phyloP scores from a whole-genome alignment of 2,113 vertebrate genomes.

The Crotalus horridus region DNA sequence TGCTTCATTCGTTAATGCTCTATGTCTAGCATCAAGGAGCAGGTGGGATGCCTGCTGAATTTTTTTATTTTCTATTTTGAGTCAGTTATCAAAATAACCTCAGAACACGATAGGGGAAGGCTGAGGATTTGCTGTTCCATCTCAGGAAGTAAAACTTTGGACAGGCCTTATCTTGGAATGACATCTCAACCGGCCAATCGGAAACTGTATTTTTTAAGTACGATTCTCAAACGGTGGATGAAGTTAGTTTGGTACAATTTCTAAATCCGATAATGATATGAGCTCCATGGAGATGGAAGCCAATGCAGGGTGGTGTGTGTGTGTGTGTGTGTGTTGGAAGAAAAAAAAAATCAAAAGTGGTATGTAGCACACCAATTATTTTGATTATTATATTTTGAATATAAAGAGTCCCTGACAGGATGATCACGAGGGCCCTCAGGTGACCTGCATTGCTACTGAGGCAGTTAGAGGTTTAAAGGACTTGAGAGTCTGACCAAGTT shows the following conservation, averaged over 20 bases:
- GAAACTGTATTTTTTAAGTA: not conserved
- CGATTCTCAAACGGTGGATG: not conserved
- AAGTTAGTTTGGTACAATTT: not conserved
- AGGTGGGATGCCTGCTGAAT: not conserved
- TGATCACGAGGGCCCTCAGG: not conserved
- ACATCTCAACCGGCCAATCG: not conserved
- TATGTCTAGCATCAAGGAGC: not conserved
- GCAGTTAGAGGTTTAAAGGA: not conserved
- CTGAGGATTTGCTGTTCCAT: not conserved
- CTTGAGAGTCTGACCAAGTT: constrained; percentile 23
- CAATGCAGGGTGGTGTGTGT: not conserved
- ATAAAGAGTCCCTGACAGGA: not conserved
- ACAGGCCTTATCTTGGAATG: not conserved
- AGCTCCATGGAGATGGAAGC: not conserved
- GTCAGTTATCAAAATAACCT: not conserved
- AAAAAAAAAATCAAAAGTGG: not conserved
- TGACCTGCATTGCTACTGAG: not conserved
- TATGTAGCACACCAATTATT: not conserved
- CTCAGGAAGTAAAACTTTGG: not conserved
- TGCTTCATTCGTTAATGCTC: not conserved
- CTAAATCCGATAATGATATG: not conserved
- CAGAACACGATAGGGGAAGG: not conserved
- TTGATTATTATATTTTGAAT: not conserved
- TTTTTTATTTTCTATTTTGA: not conserved
- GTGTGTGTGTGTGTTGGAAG: too few species aligned